These are phyloP conservation scores for Esox lucius DNA, from an alignment of 2,797 vertebrate genomes.

Conservation along the genomic window DNA sequence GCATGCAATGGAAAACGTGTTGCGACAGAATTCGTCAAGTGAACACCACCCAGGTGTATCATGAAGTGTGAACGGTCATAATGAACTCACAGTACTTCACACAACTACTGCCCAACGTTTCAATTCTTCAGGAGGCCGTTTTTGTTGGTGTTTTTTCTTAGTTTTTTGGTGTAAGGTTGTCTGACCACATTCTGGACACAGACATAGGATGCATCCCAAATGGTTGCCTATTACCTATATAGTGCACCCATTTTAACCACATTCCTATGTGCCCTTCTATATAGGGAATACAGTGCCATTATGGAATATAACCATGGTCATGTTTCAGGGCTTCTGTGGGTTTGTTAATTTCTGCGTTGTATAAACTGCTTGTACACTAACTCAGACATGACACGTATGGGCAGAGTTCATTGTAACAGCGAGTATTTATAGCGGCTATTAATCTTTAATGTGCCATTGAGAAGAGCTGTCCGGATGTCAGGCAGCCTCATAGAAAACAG, in stretches of 20 bases:
- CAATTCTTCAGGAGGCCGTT: neutral
- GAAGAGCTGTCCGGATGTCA: constrained; percentile 61
- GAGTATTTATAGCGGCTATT: constrained; percentile 67
- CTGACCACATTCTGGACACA: neutral
- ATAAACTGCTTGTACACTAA: constrained; percentile 21
- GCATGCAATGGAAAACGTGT: neutral
- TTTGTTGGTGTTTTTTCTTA: neutral
- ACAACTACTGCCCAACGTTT: neutral
- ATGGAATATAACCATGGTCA: neutral
- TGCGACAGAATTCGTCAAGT: neutral
- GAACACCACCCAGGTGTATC: neutral
- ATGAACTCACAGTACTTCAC: neutral
- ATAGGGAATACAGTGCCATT: neutral
- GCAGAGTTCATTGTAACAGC: constrained; percentile 59
- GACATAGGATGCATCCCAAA: neutral
- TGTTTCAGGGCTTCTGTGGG: neutral
- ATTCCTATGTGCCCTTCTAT: neutral
- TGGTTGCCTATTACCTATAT: too few relatives aligned
- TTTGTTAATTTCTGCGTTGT: constrained; percentile 27
- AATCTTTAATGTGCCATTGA: constrained; percentile 68
- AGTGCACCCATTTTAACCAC: neutral
- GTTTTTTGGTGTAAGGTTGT: neutral
- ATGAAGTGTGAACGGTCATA: neutral
- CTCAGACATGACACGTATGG: constrained; percentile 43
- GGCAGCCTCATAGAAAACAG: constrained; percentile 52